Base-by-base conservation (phyloP, 1,140 invertebrate species). In the Drosophila funebris region DNA sequence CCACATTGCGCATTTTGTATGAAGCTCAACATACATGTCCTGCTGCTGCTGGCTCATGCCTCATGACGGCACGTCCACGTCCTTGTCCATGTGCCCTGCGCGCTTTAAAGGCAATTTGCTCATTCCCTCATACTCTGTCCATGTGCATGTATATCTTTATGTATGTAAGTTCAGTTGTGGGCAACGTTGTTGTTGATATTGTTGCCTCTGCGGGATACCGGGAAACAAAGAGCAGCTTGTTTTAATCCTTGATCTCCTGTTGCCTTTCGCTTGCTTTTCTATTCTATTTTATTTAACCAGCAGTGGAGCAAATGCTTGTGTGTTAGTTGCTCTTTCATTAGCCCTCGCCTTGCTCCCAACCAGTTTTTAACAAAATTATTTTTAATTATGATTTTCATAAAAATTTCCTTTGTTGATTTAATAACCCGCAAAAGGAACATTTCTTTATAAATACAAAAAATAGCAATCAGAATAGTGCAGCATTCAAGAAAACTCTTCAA, bases 161-260 rank as follows among this genome's bases (percentile, higher is more conserved):
- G n/a, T 70, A 31, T 61, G 20, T 72, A 29, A 46, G 57, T 33
- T 52, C 14, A 11, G 18, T 14, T 50, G 60, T 62, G 48, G 31
- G 31, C 31, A 14, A n/a, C n/a, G n/a, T 24, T 24, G 52, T 52
- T 67, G 70, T 68, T 70, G 46, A 76, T 78, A 67, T 83, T 87
- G 83, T 87, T 87, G 83, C 78, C 82, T 78, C 81, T 78, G 83
- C 75, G 67, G 72, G 52, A 56, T 66, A 63, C 63, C 73, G 67
- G 37, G 54, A 74, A 31, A 67, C 64, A 44, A 77, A 44, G 72
- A 80, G 64, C 77, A 77, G 67, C 66, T 70, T 82, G 83, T 87
- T 83, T 88, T 88, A 88, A 88, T 88, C 79, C 76, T 83, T 88
- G 83, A 79, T 77, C 72, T 83, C 76, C 83, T 87, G 83, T 88